A percentile compares a stretch with the other conserved stretches of the same genome.
These are phyloP conservation scores for Stictocephala bisonia DNA, from an alignment of 2,888 invertebrate genomes.

Conservation along the genomic window DNA sequence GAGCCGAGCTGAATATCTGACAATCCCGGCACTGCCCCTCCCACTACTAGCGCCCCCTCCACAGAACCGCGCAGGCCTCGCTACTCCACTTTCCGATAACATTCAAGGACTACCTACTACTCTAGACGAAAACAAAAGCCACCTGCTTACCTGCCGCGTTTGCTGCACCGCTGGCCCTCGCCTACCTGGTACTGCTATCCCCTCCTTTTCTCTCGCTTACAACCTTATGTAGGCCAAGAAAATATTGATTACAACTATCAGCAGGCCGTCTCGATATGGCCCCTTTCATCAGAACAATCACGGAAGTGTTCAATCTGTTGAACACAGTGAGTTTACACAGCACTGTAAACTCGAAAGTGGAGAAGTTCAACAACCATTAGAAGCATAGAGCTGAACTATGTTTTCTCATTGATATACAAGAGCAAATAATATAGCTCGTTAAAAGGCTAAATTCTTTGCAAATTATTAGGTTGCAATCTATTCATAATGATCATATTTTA, in stretches of 20 bases:
- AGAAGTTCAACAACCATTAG: no score
- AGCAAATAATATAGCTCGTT: no score
- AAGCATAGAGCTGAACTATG: no score
- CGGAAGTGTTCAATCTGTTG: no score
- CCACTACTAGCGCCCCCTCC: conserved; percentile 52
- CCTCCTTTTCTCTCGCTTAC: conserved; percentile 12
- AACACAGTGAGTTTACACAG: no score
- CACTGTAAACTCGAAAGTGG: no score
- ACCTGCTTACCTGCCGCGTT: not conserved
- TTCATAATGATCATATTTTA: no score
- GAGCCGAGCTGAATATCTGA: conserved; percentile 8
- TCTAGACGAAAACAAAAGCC: not conserved
- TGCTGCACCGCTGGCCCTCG: no score
- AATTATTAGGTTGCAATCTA: no score
- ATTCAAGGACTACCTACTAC: conserved; percentile 29
- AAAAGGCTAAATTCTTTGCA: no score
- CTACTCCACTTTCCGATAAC: conserved; percentile 59
- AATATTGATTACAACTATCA: conserved; percentile 31
- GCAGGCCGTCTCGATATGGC: not conserved
- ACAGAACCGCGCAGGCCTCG: conserved; percentile 28
- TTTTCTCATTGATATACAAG: no score
- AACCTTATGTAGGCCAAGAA: conserved; percentile 40
- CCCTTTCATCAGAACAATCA: no score
- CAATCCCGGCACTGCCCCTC: conserved; percentile 26
- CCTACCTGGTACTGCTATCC: conserved; percentile 15